Conservation (phyloP, 2,113 vertebrate species). For the Chaetura pelagica region DNA sequence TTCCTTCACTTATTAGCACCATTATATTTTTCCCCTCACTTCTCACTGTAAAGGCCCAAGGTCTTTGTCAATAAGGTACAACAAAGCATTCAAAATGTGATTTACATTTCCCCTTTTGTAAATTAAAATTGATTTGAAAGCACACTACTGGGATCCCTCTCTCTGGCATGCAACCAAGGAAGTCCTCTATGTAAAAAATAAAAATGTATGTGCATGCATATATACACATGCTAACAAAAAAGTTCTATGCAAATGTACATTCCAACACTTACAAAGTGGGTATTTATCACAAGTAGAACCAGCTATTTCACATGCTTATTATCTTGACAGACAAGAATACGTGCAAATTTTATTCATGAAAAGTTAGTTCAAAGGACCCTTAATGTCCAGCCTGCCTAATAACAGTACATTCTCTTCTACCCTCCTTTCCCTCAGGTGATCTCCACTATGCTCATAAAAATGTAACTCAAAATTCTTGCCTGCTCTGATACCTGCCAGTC, state of each 20-base stretch:
- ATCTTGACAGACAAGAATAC: conserved; percentile 9
- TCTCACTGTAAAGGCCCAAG: not conserved
- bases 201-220: not conserved
- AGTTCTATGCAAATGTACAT: not conserved
- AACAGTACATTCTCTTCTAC: not conserved
- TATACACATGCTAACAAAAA: not conserved
- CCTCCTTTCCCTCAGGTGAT: not conserved
- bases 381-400: conserved; percentile 43
- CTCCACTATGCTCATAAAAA: not conserved
- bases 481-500: not conserved
- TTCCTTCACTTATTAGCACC: not conserved
- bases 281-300: conserved; percentile 10
- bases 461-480: not conserved
- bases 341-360: conserved; percentile 25
- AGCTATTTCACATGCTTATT: not conserved
- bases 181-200: not conserved
- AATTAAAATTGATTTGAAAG: conserved; percentile 27
- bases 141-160: not conserved
- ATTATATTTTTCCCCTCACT: not conserved
- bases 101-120: not conserved
- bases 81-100: not conserved
- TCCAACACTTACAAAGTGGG: conserved; percentile 3
- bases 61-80: not conserved
- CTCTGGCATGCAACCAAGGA: not conserved
- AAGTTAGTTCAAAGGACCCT: conserved; percentile 25